Base-by-base conservation (phyloP, 2,113 vertebrate genomes). In the Chloroceryle aenea region DNA sequence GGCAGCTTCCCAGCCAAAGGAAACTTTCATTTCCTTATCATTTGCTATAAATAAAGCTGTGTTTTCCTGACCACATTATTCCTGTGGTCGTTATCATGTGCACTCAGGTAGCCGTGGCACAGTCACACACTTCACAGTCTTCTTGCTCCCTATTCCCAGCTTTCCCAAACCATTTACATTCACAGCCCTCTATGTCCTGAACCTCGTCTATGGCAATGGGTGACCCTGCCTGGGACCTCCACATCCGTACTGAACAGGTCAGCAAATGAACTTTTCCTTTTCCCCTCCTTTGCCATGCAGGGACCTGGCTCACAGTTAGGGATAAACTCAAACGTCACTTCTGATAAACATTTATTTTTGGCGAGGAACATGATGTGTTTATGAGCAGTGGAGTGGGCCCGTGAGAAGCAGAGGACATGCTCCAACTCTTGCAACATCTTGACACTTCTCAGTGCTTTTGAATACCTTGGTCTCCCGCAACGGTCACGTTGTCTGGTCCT, bases 311-410 rank as follows among this genome's bases (percentile, higher is more conserved):
- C 29, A 32, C 63, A 63, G 56, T 12, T 30, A 61, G 32, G 67
- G 58, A 85, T 85, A n/a, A 79, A 85, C 50, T 82, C 40, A 94
- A 95, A 91, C 71, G 58, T 92, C 79, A 93, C 64, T 91, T 85
- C 85, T 88, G 92, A 94, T 96, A 96, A 97, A 94, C 92, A 89
- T 94, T 96, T 96, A 74, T 97, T 97, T 90, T 90, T 85, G 64
- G 85, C 47, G 72, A 87, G 82, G 73, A 95, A 74, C 81, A 71
- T 1, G 23, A 50, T 50, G 81, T 79, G 63, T 97, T 97, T 88
- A 82, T 8, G 75, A 67, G 69, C 22, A 4, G 55, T 29, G 36
- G 76, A 89, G 64, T 9, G 42, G 78, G 32, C 64, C 80, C 55
- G 61, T 66, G 53, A 80, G 89, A 66, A 88, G 89, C 43, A 89